phyloP scores from a whole-genome alignment of 1,140 invertebrate genomes.

The Eumaeus atala region DNA sequence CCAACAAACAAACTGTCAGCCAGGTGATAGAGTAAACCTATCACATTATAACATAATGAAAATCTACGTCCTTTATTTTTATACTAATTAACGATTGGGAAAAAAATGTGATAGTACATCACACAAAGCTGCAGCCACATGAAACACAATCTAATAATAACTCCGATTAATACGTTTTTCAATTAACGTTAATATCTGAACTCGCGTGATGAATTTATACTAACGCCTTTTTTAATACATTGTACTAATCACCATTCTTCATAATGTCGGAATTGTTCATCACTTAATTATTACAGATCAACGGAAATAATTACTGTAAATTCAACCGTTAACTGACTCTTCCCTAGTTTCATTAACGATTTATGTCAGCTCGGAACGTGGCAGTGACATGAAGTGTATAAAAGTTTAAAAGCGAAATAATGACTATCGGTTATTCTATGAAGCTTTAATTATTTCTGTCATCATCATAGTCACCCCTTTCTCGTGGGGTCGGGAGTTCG shows the following conservation, averaged over 20 bases:
- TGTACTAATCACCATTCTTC: constrained; percentile 5
- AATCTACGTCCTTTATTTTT: no score
- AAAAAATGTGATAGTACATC: not conserved
- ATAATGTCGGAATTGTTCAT: constrained; percentile 1
- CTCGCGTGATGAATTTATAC: not conserved
- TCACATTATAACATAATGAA: no score
- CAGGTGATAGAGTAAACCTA: no score
- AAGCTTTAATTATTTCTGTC: no score
- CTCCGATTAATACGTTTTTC: not conserved
- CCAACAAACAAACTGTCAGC: no score
- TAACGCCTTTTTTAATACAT: not conserved
- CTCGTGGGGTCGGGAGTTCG: no score
- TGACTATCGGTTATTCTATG: no score
- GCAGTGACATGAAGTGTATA: no score
- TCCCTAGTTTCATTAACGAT: constrained; percentile 1
- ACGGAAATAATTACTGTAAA: constrained; percentile 10
- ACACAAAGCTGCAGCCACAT: not conserved
- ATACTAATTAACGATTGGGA: no score
- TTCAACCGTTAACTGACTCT: not conserved
- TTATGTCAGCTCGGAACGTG: no score
- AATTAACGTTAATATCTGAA: not conserved
- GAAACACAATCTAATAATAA: not conserved
- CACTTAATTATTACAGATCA: constrained; percentile 11
- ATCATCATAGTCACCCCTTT: no score
- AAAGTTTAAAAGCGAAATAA: no score